Conservation (phyloP, 2,888 invertebrate genomes). For the Dioctria linearis region DNA sequence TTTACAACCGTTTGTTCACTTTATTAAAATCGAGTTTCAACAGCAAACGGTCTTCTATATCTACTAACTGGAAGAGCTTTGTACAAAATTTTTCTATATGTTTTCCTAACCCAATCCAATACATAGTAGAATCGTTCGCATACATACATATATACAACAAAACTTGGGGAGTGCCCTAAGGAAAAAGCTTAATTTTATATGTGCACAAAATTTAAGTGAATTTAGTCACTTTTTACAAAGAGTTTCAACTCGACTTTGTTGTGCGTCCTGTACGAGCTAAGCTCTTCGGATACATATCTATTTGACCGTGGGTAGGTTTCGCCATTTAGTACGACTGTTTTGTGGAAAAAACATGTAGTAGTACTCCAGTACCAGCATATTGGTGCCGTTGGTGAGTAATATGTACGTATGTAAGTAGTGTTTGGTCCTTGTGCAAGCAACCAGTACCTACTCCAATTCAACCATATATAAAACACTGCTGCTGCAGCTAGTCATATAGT, state of each 20-base stretch:
- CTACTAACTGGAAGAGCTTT: not conserved
- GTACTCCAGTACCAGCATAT: not conserved
- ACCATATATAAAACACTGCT: not conserved
- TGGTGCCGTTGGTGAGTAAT: too few relatives aligned
- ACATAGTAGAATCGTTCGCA: not conserved
- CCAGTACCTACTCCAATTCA: not conserved
- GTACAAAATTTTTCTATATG: not conserved
- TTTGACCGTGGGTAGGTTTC: conserved; percentile 8
- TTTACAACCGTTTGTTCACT: conserved; percentile 10
- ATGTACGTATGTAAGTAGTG: too few relatives aligned
- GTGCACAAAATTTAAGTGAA: conserved; percentile 48
- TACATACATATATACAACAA: not conserved
- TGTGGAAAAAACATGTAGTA: not conserved
- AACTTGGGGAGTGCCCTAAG: not conserved
- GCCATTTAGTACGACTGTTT: conserved; percentile 28
- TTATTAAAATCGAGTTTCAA: conserved; percentile 23
- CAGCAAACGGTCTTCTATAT: not conserved
- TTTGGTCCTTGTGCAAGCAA: conserved; percentile 19
- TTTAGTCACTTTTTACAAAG: conserved; percentile 33
- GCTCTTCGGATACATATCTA: conserved; percentile 18
- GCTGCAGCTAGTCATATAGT: not conserved
- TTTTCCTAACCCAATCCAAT: too few relatives aligned
- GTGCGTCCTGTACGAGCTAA: conserved; percentile 1
- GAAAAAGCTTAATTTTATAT: conserved; percentile 46
- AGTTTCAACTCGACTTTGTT: conserved; percentile 9